Evolutionary conservation across 2,113 vertebrate genomes (phyloP).

Genomic region (Phoenicopterus ruber): DNA sequence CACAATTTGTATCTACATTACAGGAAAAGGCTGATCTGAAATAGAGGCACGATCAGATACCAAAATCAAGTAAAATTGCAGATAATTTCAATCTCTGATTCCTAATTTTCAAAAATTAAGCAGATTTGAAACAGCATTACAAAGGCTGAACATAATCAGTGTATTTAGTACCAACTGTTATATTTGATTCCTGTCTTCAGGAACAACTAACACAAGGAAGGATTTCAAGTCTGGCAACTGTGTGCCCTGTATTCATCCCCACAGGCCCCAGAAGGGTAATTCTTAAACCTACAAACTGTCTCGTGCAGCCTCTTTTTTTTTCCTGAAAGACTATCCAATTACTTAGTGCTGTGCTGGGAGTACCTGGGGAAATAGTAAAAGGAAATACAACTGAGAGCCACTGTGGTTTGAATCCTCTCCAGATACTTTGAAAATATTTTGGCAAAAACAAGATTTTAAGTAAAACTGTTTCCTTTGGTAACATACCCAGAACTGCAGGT

Average conservation of each 20-base stretch:
- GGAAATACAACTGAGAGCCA: constrained; percentile 80
- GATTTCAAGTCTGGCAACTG: constrained; percentile 37
- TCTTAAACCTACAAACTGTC: constrained; percentile 74
- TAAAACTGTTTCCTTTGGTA: constrained; percentile 87
- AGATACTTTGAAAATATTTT: constrained; percentile 85
- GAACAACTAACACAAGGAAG: constrained; percentile 34
- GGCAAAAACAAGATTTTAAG: constrained; percentile 82
- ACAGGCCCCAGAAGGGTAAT: constrained; percentile 65
- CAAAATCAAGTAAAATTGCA: not conserved
- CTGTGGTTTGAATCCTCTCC: constrained; percentile 82
- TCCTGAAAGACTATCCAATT: constrained; percentile 76
- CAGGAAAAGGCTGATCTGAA: not conserved
- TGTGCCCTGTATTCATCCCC: constrained; percentile 33
- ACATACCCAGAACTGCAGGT: constrained; percentile 75
- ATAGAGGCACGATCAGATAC: not conserved
- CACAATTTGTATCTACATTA: not conserved
- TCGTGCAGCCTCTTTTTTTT: constrained; percentile 30
- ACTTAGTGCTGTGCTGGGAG: constrained; percentile 74
- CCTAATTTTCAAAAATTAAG: not conserved
- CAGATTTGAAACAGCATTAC: constrained; percentile 11
- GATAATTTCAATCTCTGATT: not conserved
- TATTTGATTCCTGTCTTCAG: constrained; percentile 12
- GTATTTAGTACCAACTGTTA: not conserved
- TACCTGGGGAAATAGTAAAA: constrained; percentile 81
- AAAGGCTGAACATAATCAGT: not conserved